These are phyloP conservation scores for Ridgeia piscesae DNA, from an alignment of 1,140 invertebrate genomes.

Conservation along the genomic window DNA sequence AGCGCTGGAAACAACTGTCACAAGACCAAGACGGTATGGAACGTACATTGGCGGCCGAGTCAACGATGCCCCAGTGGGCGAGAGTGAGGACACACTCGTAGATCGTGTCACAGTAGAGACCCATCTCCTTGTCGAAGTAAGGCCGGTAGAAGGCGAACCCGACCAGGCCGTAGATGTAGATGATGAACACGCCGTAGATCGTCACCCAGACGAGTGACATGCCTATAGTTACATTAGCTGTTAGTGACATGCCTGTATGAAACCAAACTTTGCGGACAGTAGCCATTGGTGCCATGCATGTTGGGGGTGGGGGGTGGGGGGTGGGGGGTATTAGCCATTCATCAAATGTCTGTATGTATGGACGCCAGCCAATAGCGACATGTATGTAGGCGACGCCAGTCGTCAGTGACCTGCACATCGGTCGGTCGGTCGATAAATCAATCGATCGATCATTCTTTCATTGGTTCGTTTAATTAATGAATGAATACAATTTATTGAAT, in stretches of 20 bases:
- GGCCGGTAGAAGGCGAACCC: constrained; percentile 51
- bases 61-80: constrained; percentile 37
- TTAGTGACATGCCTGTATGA: neutral
- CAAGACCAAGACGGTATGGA: too few relatives aligned
- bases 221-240: constrained; percentile 37
- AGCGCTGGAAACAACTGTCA: too few relatives aligned
- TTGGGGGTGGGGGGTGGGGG: too few relatives aligned
- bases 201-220: constrained; percentile 56
- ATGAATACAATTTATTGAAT: too few relatives aligned
- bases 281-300: neutral
- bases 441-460: too few relatives aligned
- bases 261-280: neutral
- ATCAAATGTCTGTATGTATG: neutral
- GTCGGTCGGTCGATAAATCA: neutral
- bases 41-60: too few relatives aligned
- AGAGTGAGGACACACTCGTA: constrained; percentile 56
- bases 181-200: constrained; percentile 53
- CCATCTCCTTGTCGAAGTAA: constrained; percentile 44
- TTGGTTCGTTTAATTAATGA: too few relatives aligned
- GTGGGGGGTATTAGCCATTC: neutral
- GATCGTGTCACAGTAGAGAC: constrained; percentile 51
- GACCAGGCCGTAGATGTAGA: constrained; percentile 55
- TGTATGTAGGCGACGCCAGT: neutral
- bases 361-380: neutral
- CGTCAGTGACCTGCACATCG: neutral